These are phyloP conservation scores for Acanthis flammea DNA, from an alignment of 2,797 vertebrate genomes.

Conservation along the genomic window DNA sequence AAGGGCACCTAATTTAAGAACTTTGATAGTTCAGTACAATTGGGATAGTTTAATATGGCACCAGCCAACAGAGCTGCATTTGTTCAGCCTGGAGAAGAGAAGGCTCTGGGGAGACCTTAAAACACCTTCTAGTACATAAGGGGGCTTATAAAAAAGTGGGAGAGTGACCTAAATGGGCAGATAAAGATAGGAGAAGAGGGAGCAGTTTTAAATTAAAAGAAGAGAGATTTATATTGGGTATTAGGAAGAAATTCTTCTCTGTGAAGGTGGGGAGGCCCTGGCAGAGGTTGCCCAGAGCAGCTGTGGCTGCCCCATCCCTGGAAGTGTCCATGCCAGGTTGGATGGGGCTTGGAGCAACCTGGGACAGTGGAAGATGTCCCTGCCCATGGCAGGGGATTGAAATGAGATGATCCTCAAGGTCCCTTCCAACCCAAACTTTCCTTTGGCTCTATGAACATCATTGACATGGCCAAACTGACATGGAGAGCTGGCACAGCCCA, in stretches of 20 bases:
- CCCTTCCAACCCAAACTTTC: not conserved
- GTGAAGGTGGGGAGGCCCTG: accelerated
- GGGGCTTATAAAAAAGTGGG: not conserved
- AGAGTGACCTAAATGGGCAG: not conserved
- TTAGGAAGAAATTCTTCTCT: not conserved
- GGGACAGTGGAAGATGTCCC: not conserved
- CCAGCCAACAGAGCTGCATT: not conserved
- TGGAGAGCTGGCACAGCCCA: not conserved
- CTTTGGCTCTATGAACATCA: not conserved
- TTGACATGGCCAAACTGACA: not conserved
- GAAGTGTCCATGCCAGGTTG: not conserved
- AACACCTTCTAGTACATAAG: not conserved
- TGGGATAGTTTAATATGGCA: not conserved
- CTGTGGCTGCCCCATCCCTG: not conserved
- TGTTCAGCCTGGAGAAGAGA: not conserved
- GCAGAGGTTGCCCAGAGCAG: not conserved
- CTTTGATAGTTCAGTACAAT: not conserved
- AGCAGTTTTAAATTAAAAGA: not conserved
- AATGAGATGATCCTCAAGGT: no score
- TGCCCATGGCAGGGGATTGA: not conserved
- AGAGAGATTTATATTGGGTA: not conserved
- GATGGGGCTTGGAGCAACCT: accelerated
- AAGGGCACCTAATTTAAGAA: not conserved
- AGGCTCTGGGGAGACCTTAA: not conserved
- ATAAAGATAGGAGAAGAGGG: not conserved